These are phyloP conservation scores for Encarsia formosa DNA, from an alignment of 2,888 invertebrate species.

Conservation along the genomic window DNA sequence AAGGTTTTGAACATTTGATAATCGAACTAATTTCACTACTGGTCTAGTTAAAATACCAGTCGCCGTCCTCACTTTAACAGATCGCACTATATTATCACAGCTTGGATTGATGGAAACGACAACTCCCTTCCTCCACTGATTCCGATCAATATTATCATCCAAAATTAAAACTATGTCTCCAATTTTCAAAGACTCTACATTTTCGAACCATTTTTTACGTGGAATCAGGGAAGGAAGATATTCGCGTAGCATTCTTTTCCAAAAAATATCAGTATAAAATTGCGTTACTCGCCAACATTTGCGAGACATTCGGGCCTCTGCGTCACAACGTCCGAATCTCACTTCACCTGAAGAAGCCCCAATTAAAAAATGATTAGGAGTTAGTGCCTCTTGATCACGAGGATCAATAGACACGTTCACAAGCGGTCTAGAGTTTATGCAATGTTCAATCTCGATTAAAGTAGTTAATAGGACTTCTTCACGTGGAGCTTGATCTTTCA, in stretches of 20 bases:
- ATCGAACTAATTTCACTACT: not conserved
- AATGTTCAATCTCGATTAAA: not conserved
- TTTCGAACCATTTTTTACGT: not conserved
- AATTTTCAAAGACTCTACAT: not conserved
- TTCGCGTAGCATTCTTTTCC: not conserved
- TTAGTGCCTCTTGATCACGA: too few relatives aligned
- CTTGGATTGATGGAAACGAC: not conserved
- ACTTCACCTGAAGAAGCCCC: too few relatives aligned
- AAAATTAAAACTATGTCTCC: not conserved
- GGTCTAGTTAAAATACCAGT: not conserved
- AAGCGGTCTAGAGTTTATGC: not conserved
- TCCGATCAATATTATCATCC: not conserved
- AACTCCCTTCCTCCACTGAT: not conserved
- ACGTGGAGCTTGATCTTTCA: not conserved
- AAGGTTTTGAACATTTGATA: not conserved
- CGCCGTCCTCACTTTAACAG: too few relatives aligned
- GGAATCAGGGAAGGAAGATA: not conserved
- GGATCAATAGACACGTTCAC: not conserved
- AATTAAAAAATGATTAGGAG: too few relatives aligned
- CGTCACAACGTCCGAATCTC: too few relatives aligned
- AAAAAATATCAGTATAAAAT: not conserved
- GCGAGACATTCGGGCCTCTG: too few relatives aligned
- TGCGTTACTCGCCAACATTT: not conserved
- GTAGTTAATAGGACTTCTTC: not conserved
- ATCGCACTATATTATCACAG: not conserved